Base-by-base conservation (phyloP, 1,140 invertebrate species). In the Cepaea nemoralis region DNA sequence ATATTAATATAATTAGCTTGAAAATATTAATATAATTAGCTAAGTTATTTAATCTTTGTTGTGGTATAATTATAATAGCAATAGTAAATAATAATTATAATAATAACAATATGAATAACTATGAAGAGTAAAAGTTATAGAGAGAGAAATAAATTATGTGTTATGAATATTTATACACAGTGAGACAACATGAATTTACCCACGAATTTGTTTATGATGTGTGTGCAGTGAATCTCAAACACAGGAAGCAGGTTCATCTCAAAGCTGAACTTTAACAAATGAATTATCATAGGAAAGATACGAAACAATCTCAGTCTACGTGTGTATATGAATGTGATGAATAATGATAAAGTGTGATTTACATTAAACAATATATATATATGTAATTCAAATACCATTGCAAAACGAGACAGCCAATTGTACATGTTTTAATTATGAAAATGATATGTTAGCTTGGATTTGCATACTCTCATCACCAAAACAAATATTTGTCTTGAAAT, bases 381-480 rank as follows among this genome's bases (percentile, higher is more conserved):
- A 55, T 19, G n/a, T 55, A 19, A 14, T 55, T 14, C 8, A 55
- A 55, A 55, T 55, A 55, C 22, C 3, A 19, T 55, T 55, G 19
- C n/a, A 24, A 55, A 55, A 55, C n/a, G 50, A 55, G 50, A 55
- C 50, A 55, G 50, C 8, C 50, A 22, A 24, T 3, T 14, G 50
- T 24, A 22, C n/a, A 10, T 45, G 42, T 19, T 10, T 55, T 3
- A 55, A 55, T 14, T 55, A 55, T 55, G 50, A 55, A 5, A 22
- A 55, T 55, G 50, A 55, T 55, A 55, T 55, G 50, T 55, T 22
- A 55, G 50, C n/a, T 55, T 55, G 50, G 50, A 55, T 55, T 55
- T 55, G 50, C 50, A 55, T 55, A 14, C 50, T 45, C 42, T 45
- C 42, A 10, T 45, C 42, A 10, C 42, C 16, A 45, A 45, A 45